phyloP scores from a whole-genome alignment of 2,113 vertebrate genomes.

The Dipodomys ordii region DNA sequence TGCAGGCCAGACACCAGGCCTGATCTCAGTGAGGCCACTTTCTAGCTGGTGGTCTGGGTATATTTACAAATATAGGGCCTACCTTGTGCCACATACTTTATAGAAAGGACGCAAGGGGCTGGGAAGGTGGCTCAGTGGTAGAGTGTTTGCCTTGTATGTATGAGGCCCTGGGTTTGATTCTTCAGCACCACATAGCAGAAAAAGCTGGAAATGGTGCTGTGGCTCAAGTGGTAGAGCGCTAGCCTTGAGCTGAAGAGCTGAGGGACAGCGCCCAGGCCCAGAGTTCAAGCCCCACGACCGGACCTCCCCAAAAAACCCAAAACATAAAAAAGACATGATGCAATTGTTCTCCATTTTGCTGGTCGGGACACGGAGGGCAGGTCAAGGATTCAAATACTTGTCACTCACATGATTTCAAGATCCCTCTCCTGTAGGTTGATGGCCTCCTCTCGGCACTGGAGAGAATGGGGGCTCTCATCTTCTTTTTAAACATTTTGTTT shows the following conservation, averaged over 20 bases:
- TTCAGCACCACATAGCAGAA: too few relatives aligned
- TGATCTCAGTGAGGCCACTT: neutral
- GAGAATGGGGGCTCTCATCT: neutral
- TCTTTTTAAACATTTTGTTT: neutral
- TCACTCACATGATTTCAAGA: neutral
- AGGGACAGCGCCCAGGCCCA: too few relatives aligned
- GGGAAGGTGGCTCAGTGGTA: too few relatives aligned
- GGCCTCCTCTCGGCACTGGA: neutral
- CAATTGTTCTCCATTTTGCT: neutral
- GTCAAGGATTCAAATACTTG: neutral
- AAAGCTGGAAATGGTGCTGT: too few relatives aligned
- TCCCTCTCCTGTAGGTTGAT: neutral
- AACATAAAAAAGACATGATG: neutral
- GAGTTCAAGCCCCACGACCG: too few relatives aligned
- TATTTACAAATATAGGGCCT: neutral
- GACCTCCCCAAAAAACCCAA: too few relatives aligned
- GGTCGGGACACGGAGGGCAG: neutral
- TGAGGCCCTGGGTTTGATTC: too few relatives aligned
- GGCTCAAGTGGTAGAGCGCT: too few relatives aligned
- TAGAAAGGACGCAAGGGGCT: neutral
- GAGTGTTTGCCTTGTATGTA: too few relatives aligned
- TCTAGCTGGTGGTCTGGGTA: neutral
- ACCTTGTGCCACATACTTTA: neutral
- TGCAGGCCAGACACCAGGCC: neutral
- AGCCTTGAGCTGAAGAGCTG: too few relatives aligned